Conservation (phyloP, 2,797 vertebrate species). For the Pelochelys cantorii region DNA sequence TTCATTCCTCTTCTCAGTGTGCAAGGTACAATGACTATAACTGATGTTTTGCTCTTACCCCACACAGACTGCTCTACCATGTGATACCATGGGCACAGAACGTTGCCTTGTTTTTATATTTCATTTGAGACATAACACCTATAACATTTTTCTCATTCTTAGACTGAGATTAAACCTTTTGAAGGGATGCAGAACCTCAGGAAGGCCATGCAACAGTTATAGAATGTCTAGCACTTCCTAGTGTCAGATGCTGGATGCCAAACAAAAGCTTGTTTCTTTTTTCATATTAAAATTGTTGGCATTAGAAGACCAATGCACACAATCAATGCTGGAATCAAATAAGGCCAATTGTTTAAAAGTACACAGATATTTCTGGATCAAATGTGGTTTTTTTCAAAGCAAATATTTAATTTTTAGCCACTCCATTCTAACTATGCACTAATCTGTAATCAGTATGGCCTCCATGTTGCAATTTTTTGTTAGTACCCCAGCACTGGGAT, state of each 20-base stretch:
- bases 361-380: neutral
- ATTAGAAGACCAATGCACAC: neutral
- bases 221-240: neutral
- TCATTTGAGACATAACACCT: conserved; percentile 3
- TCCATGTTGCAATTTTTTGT: neutral
- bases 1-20: neutral
- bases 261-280: neutral
- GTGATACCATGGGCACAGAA: neutral
- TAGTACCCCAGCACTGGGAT: neutral
- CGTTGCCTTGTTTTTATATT: neutral
- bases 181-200: neutral
- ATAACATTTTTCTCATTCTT: neutral
- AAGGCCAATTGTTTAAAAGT: neutral
- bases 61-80: accelerated
- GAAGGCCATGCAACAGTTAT: neutral
- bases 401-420: neutral
- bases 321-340: neutral
- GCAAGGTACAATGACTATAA: neutral
- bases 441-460: neutral
- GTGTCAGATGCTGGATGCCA: neutral
- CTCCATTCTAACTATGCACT: neutral
- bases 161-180: conserved; percentile 7
- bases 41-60: neutral
- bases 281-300: neutral
- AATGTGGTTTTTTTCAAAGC: neutral